Conservation (phyloP, 2,888 invertebrate species). For the Agriotes lineatus region DNA sequence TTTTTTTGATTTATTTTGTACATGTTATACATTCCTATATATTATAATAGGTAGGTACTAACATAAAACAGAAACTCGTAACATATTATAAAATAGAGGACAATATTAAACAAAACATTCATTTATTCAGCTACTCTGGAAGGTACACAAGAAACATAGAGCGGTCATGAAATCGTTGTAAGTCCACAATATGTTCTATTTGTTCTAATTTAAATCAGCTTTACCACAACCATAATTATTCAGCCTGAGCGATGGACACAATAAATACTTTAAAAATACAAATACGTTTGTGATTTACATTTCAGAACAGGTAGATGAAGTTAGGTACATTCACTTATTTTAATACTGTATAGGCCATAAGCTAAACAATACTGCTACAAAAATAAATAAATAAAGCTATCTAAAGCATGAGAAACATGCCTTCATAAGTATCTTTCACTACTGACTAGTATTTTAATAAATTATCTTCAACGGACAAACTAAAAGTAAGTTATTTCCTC, state of each 20-base stretch:
- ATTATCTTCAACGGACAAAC: slow-evolving; percentile 9
- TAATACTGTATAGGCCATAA: slow-evolving; percentile 56
- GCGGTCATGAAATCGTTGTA: slow-evolving; percentile 47
- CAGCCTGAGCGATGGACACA: slow-evolving; percentile 45
- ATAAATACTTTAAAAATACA: slow-evolving; percentile 50
- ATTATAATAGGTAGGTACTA: slow-evolving; percentile 43
- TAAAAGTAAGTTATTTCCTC: slow-evolving; percentile 4
- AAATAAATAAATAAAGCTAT: slow-evolving; percentile 47
- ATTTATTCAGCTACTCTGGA: slow-evolving; percentile 32
- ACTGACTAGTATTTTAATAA: slow-evolving; percentile 36
- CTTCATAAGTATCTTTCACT: slow-evolving; percentile 26
- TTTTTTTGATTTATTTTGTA: slow-evolving; percentile 53
- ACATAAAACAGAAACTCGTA: slow-evolving; percentile 42
- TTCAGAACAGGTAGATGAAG: slow-evolving; percentile 45
- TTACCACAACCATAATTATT: slow-evolving; percentile 44
- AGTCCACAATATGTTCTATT: slow-evolving; percentile 45
- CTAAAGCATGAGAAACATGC: slow-evolving; percentile 18
- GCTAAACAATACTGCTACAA: slow-evolving; percentile 51
- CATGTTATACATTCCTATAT: slow-evolving; percentile 50
- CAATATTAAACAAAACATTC: slow-evolving; percentile 27
- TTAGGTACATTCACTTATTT: slow-evolving; percentile 41
- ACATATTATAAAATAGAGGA: slow-evolving; percentile 49
- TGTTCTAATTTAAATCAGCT: slow-evolving; percentile 38
- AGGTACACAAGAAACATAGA: slow-evolving; percentile 45
- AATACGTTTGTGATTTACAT: slow-evolving; percentile 46